phyloP scores from a whole-genome alignment of 1,140 invertebrate genomes.

The Caerostris extrusa region DNA sequence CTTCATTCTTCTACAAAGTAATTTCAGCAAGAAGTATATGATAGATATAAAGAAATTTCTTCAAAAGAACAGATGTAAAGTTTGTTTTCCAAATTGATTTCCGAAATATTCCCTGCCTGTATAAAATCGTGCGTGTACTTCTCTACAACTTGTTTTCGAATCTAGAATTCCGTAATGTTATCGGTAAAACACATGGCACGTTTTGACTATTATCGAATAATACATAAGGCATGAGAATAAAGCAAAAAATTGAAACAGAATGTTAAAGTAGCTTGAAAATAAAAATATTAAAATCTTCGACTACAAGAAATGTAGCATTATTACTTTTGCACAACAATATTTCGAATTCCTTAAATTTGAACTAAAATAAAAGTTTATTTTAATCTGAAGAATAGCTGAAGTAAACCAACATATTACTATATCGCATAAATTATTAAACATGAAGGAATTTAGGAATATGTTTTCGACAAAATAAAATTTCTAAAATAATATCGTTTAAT shows the following conservation, averaged over 20 bases:
- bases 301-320: neutral
- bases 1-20: too few species aligned
- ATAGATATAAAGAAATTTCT: neutral
- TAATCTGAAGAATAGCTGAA: neutral
- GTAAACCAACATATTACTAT: neutral
- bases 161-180: neutral
- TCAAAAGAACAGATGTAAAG: neutral
- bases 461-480: neutral
- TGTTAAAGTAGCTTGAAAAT: neutral
- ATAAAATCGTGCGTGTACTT: neutral
- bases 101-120: neutral
- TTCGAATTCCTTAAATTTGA: neutral
- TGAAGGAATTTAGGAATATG: neutral
- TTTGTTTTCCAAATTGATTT: neutral
- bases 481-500: neutral
- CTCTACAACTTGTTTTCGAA: neutral
- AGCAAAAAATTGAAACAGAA: conserved; percentile 18
- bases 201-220: conserved; percentile 6
- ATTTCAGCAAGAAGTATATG: too few species aligned
- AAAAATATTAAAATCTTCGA: neutral
- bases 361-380: conserved; percentile 1
- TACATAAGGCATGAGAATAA: conserved; percentile 39
- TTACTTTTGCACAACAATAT: neutral
- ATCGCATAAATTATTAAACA: neutral
- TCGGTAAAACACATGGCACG: neutral